phyloP scores from a whole-genome alignment of 2,113 vertebrate genomes.

The Conger conger region DNA sequence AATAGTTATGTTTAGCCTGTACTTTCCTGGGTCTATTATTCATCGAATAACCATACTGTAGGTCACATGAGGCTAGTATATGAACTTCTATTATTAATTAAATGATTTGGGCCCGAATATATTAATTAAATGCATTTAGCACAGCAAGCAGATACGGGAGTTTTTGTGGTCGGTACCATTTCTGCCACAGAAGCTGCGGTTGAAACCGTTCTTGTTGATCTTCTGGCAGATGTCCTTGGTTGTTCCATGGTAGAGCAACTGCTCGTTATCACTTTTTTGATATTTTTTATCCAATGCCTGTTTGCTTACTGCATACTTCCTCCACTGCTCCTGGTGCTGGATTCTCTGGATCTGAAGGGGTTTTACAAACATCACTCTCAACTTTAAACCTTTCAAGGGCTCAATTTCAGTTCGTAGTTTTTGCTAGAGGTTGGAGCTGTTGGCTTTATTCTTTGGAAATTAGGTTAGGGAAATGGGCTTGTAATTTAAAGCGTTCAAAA shows the following conservation, averaged over 20 bases:
- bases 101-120: neutral
- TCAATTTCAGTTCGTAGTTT: neutral
- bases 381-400: neutral
- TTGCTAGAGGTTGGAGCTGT: neutral
- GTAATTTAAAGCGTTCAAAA: neutral
- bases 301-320: constrained; percentile 51
- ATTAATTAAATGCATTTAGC: neutral
- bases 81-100: neutral
- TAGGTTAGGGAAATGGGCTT: neutral
- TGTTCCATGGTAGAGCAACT: constrained; percentile 56
- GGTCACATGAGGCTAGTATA: too few species aligned
- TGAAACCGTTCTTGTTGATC: constrained; percentile 55
- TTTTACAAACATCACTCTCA: neutral
- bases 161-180: constrained; percentile 44
- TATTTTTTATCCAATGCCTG: constrained; percentile 53
- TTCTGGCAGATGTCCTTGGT: constrained; percentile 50
- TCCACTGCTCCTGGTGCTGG: constrained; percentile 52
- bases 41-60: too few species aligned
- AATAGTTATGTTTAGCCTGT: too few species aligned
- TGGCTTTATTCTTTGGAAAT: neutral
- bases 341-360: constrained; percentile 52
- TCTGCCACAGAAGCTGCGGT: constrained; percentile 60
- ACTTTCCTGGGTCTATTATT: too few species aligned
- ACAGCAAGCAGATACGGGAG: neutral
- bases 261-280: constrained; percentile 45